Base-by-base conservation (phyloP, 2,113 vertebrate genomes). In the Leptobrachium ailaonicum region DNA sequence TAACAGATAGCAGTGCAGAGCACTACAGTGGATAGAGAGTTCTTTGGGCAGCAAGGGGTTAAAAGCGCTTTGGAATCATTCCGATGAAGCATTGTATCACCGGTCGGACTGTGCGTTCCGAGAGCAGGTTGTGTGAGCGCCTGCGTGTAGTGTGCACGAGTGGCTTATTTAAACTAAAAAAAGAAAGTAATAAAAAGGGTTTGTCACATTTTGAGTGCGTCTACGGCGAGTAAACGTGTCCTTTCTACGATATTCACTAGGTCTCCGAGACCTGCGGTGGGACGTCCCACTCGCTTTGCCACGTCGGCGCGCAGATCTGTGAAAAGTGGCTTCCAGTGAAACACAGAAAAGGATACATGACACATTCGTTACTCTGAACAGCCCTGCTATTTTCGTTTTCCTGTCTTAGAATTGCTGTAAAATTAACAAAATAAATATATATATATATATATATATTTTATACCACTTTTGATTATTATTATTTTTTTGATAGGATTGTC, bases 401-500 rank as follows among this genome's bases (percentile, higher is more conserved):
- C 79, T 64, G 58, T 62, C 44, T n/a, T 73, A 71, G 6, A 41
- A 53, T 44, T 72, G 41, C 6, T 8, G 47, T 68, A 45, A 66
- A 64, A 64, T 7, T 6, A 43, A 67, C 73, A 41, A 45, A 75
- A 2, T 50, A 32, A 44, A 45, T 66, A 80, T 4, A 74, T 42
- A 41, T 45, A 73, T 64, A 2, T 64, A 50, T 8, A 4, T 5
- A 5, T 50, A 4, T 50, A 50, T 50, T 50, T 50, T 50, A 32
- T 32, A 32, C 20, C 20, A 32, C 20, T 32, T 32, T 32, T 32
- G 20, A 32, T 32, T 32, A 32, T 32, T 32, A 32, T 32, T 32
- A 4, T 71, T 44, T 41, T 58, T 58, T 78, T 63, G 42, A 42
- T 45, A 74, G 75, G 79, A 74, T 75, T 80, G 71, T 80, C 79